Percentiles rank a stretch among this genome's conserved stretches.
phyloP scores from a whole-genome alignment of 2,888 invertebrate species.

The Eudemis profundana region DNA sequence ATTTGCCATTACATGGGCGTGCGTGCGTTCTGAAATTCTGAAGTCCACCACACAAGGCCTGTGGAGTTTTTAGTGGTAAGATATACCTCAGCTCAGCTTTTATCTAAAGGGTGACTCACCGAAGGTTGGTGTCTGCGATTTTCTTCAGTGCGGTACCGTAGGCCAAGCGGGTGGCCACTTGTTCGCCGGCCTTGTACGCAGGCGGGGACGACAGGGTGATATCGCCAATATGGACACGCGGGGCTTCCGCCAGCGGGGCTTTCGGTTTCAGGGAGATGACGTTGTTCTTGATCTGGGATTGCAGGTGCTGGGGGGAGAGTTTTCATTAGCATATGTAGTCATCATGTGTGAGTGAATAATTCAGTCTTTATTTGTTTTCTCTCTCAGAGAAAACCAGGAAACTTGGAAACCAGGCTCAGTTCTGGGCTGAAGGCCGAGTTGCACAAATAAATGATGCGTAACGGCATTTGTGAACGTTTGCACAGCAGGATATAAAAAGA shows the following conservation, averaged over 20 bases:
- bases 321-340: background rate
- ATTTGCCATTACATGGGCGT: too few relatives aligned
- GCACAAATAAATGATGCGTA: too few relatives aligned
- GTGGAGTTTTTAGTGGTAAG: too few relatives aligned
- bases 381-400: too few relatives aligned
- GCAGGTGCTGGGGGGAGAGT: conserved; percentile 81
- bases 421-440: too few relatives aligned
- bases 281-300: conserved; percentile 88
- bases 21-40: too few relatives aligned
- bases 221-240: conserved; percentile 86
- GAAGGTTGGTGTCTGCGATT: conserved; percentile 88
- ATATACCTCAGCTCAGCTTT: too few relatives aligned
- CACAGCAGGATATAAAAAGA: background rate
- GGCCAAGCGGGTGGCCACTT: conserved; percentile 95
- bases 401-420: too few relatives aligned
- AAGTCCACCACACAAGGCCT: too few relatives aligned
- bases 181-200: conserved; percentile 90
- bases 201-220: conserved; percentile 92
- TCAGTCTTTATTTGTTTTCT: too few relatives aligned
- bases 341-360: too few relatives aligned
- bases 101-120: conserved; percentile 60
- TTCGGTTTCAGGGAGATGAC: conserved; percentile 86
- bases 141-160: conserved; percentile 98
- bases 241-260: conserved; percentile 89
- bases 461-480: too few relatives aligned